Percentiles rank a stretch among this genome's conserved stretches.
Evolutionary conservation across 2,888 invertebrate genomes (phyloP).

Genomic region (Polylopha cassiicola): DNA sequence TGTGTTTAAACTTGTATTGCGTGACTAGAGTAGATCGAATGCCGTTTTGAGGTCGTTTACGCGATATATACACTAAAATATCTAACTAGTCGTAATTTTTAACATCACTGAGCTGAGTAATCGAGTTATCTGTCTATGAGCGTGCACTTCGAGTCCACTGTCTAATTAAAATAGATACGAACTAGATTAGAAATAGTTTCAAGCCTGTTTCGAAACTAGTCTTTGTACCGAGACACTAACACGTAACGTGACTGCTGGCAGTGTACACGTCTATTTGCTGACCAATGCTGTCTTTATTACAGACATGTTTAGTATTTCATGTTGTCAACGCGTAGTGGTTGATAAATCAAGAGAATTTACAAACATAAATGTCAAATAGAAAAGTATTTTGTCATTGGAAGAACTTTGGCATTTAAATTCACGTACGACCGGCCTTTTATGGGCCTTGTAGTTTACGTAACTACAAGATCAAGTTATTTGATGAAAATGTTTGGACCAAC

Average conservation of each 20-base stretch:
- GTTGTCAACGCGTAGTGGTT: constrained; percentile 36
- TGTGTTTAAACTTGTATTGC: constrained; percentile 66
- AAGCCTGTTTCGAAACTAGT: constrained; percentile 52
- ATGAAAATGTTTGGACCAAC: no score
- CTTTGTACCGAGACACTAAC: constrained; percentile 29
- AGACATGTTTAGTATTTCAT: constrained; percentile 24
- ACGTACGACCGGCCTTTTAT: constrained; percentile 43
- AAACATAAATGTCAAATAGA: constrained; percentile 15
- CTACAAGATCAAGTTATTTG: constrained; percentile 23
- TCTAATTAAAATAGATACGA: constrained; percentile 62
- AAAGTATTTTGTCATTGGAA: constrained; percentile 20
- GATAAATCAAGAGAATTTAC: constrained; percentile 26
- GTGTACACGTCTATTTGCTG: constrained; percentile 37
- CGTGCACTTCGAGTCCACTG: constrained; percentile 38
- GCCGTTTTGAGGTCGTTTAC: constrained; percentile 75
- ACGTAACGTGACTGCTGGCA: constrained; percentile 32
- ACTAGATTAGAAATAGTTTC: constrained; percentile 58
- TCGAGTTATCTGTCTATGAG: constrained; percentile 41
- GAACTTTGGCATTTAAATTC: constrained; percentile 46
- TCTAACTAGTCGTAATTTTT: constrained; percentile 21
- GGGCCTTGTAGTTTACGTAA: constrained; percentile 49
- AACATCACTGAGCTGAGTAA: constrained; percentile 45
- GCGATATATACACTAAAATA: constrained; percentile 48
- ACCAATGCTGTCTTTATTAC: constrained; percentile 38
- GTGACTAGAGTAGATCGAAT: constrained; percentile 71